A percentile compares a stretch with the other conserved stretches of the same genome.
phyloP scores from a whole-genome alignment of 2,888 invertebrate species.

The Melanostoma mellinum region DNA sequence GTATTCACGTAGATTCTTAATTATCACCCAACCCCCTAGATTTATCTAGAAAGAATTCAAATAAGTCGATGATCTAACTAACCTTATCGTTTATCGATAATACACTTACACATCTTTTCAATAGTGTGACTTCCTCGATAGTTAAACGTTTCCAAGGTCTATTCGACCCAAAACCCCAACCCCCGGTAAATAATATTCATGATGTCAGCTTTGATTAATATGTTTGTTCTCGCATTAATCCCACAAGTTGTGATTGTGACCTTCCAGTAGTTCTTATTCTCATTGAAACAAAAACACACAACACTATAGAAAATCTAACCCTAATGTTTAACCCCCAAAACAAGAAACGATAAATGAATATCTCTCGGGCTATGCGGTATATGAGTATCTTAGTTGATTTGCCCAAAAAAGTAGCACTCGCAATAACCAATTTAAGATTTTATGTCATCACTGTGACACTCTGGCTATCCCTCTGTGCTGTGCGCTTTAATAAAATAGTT shows the following conservation, averaged over 20 bases:
- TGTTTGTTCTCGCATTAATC: constrained; percentile 49
- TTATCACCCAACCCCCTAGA: too few relatives aligned
- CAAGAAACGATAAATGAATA: neutral
- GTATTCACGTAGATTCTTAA: too few relatives aligned
- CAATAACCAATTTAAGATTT: constrained; percentile 41
- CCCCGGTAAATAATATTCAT: constrained; percentile 52
- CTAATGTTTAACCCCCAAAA: neutral
- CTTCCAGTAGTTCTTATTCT: constrained; percentile 45
- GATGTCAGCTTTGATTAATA: constrained; percentile 71
- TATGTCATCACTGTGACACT: neutral
- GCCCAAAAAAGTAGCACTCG: constrained; percentile 37
- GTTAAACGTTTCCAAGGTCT: constrained; percentile 51
- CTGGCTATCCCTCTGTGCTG: neutral
- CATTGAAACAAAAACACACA: constrained; percentile 27
- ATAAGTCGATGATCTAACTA: constrained; percentile 58
- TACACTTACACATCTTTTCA: constrained; percentile 25
- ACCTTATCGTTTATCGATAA: constrained; percentile 65
- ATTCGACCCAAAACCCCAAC: neutral
- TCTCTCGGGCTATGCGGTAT: neutral
- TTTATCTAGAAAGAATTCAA: constrained; percentile 1
- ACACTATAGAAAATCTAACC: constrained; percentile 26
- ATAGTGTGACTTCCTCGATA: constrained; percentile 47
- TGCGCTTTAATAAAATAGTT: constrained; percentile 16
- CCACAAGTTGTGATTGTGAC: constrained; percentile 29
- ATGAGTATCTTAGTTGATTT: constrained; percentile 11